A percentile compares a stretch with the other conserved stretches of the same genome.
phyloP scores from a whole-genome alignment of 2,797 vertebrate genomes.

The Premnoplex brunnescens region DNA sequence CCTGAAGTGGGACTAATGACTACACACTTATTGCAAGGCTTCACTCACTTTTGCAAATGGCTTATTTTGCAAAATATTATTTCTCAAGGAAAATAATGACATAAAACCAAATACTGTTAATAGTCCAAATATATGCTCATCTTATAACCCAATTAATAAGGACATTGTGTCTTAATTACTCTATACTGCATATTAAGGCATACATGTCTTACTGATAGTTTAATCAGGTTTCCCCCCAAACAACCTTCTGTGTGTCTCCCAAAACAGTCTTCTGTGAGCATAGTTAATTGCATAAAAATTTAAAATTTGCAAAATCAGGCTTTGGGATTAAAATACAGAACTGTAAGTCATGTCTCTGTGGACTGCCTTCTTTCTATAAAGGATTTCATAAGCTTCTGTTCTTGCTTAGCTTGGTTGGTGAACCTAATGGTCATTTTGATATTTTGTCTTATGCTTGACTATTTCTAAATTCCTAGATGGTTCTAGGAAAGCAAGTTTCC shows the following conservation, averaged over 20 bases:
- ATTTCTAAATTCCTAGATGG: background rate
- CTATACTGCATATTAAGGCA: background rate
- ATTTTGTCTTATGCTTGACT: background rate
- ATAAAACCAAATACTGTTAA: background rate
- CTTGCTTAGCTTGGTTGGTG: background rate
- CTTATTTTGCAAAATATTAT: background rate
- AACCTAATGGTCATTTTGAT: background rate
- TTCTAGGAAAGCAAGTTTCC: background rate
- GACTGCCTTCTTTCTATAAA: background rate
- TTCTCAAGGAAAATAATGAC: background rate
- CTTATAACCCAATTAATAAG: background rate
- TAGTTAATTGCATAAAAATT: background rate
- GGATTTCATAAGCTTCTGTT: background rate
- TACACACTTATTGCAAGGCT: background rate
- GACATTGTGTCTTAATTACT: background rate
- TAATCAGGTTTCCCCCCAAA: background rate
- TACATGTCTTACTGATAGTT: background rate
- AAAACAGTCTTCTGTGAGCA: background rate
- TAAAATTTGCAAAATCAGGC: background rate
- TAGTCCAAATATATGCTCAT: background rate
- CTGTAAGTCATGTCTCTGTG: background rate
- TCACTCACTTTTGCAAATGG: background rate
- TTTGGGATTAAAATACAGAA: background rate
- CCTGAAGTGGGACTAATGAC: background rate
- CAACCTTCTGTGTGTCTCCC: background rate